phyloP scores from a whole-genome alignment of 2,113 vertebrate genomes.

The Vicugna pacos region DNA sequence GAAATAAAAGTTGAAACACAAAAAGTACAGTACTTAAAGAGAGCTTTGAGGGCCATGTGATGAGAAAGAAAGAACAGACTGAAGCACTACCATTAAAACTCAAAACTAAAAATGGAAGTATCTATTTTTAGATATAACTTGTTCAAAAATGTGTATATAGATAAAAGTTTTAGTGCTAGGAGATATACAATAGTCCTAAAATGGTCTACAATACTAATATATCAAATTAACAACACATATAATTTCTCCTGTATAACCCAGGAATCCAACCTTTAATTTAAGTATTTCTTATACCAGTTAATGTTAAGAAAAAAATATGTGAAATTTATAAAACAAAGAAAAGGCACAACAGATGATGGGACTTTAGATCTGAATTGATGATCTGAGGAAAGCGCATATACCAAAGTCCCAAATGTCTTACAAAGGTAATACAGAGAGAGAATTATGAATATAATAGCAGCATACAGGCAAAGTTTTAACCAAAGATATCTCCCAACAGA shows the following conservation, averaged over 20 bases:
- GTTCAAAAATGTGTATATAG: not conserved
- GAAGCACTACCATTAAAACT: not conserved
- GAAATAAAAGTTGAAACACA: not conserved
- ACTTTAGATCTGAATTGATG: not conserved
- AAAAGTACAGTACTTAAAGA: not conserved
- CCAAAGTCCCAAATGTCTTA: not conserved
- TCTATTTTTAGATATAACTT: not conserved
- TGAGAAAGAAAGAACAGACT: not conserved
- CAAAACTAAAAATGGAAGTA: not conserved
- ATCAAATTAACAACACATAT: not conserved
- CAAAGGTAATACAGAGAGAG: not conserved
- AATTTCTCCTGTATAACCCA: not conserved
- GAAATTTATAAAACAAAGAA: not conserved
- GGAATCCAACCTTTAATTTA: not conserved
- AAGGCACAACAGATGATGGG: not conserved
- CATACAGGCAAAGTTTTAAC: not conserved
- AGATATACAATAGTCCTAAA: not conserved
- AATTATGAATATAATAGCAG: not conserved
- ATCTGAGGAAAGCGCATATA: not conserved
- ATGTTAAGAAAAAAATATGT: not conserved
- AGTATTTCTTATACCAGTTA: not conserved
- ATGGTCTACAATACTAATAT: not conserved
- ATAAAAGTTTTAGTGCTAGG: not conserved
- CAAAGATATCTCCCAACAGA: not conserved
- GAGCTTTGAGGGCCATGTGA: not conserved